Evolutionary conservation across 2,888 invertebrate genomes (phyloP).

Genomic region (Apamea sordens): DNA sequence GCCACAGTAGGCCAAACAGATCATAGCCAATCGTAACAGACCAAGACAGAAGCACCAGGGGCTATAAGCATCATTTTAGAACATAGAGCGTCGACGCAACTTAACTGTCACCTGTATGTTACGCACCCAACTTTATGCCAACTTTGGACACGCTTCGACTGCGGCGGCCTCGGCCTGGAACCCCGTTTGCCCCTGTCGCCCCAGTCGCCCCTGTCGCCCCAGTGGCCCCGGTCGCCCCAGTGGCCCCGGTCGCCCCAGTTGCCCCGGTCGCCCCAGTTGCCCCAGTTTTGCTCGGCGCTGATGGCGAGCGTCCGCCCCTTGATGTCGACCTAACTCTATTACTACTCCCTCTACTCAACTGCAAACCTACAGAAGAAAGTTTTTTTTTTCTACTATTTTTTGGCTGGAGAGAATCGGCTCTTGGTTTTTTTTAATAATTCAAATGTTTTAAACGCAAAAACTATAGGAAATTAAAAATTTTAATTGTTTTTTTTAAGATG

Average conservation of each 20-base stretch:
- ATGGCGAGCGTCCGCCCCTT: slow-evolving; percentile 86
- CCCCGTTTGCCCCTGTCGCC: slow-evolving; percentile 69
- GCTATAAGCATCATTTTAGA: slow-evolving; percentile 71
- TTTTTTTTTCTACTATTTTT: slow-evolving; percentile 74
- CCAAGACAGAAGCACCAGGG: slow-evolving; percentile 72
- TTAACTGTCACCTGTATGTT: slow-evolving; percentile 81
- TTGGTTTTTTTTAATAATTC: slow-evolving; percentile 11
- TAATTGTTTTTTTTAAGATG: not conserved
- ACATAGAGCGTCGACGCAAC: slow-evolving; percentile 89
- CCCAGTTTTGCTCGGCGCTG: slow-evolving; percentile 84
- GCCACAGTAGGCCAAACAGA: slow-evolving; percentile 67
- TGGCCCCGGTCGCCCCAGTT: slow-evolving; percentile 71
- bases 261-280: slow-evolving; percentile 55
- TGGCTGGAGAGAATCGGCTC: slow-evolving; percentile 80
- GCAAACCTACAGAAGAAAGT: slow-evolving; percentile 91
- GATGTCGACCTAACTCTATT: slow-evolving; percentile 90
- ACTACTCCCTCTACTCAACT: slow-evolving; percentile 91
- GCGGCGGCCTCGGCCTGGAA: slow-evolving; percentile 82
- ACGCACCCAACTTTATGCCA: slow-evolving; percentile 90
- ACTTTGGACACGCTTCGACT: slow-evolving; percentile 89
- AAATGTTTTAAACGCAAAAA: not conserved
- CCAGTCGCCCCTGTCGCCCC: slow-evolving; percentile 55
- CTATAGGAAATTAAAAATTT: too few species aligned
- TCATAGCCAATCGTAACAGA: slow-evolving; percentile 57
- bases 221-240: slow-evolving; percentile 39